Conservation (phyloP, 2,113 vertebrate genomes). For the Ptilorrhoa leucosticta region DNA sequence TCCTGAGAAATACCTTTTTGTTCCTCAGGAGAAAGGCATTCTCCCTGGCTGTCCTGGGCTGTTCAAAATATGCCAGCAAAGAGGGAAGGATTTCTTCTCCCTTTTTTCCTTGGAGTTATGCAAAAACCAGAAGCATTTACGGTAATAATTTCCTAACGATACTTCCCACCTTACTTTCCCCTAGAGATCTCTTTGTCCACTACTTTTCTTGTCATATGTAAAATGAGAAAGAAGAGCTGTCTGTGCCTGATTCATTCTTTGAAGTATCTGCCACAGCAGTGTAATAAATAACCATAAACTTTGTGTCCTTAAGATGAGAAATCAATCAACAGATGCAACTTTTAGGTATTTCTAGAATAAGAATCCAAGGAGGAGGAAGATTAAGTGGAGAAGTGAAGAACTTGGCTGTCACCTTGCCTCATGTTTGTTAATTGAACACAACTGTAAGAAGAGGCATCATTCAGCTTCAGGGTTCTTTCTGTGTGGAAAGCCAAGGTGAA, state of each 20-base stretch:
- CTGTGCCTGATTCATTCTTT: not conserved
- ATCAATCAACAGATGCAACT: not conserved
- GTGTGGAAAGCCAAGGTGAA: not conserved
- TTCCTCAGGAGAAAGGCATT: not conserved
- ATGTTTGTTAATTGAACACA: not conserved
- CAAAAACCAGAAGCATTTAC: not conserved
- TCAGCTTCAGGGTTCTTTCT: not conserved
- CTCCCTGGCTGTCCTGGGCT: not conserved
- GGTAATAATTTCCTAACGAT: not conserved
- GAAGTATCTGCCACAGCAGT: not conserved
- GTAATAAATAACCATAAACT: not conserved
- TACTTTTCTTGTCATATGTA: not conserved
- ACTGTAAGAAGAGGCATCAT: not conserved
- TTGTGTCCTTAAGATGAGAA: not conserved
- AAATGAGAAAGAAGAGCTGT: not conserved
- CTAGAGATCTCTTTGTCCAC: not conserved
- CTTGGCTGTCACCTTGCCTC: slow-evolving; percentile 8
- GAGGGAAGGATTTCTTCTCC: not conserved
- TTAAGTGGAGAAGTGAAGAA: not conserved
- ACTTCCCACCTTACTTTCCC: not conserved
- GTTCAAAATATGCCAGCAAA: not conserved
- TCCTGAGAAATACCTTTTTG: not conserved
- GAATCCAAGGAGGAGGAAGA: not conserved
- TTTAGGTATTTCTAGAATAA: slow-evolving; percentile 1
- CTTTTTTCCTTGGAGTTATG: not conserved